Evolutionary conservation across 2,888 invertebrate species (phyloP).

Genomic region (Ecliptopera silaceata): DNA sequence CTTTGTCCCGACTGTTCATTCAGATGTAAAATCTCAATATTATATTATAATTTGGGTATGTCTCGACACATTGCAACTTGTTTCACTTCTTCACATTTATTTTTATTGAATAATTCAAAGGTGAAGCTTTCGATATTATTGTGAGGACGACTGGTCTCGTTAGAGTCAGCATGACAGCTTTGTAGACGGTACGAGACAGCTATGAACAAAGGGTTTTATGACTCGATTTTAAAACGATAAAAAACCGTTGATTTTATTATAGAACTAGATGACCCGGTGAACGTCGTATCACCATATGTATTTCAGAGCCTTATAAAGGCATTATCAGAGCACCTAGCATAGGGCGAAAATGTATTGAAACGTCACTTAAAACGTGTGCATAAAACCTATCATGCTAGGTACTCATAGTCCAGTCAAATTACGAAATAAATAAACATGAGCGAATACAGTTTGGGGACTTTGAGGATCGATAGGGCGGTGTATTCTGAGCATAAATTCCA

Average conservation of each 20-base stretch:
- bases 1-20: slow-evolving; percentile 39
- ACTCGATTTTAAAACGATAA: slow-evolving; percentile 21
- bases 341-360: too few species aligned
- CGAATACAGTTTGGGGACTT: too few species aligned
- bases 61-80: slow-evolving; percentile 67
- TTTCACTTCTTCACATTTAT: slow-evolving; percentile 65
- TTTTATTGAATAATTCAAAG: slow-evolving; percentile 78
- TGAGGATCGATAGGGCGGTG: too few species aligned
- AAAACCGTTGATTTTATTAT: slow-evolving; percentile 17
- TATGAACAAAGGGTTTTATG: slow-evolving; percentile 33
- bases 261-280: too few species aligned
- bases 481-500: too few species aligned
- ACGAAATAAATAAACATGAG: too few species aligned
- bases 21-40: slow-evolving; percentile 52
- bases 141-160: slow-evolving; percentile 61
- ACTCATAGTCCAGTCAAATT: too few species aligned
- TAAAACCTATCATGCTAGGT: too few species aligned
- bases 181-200: slow-evolving; percentile 37
- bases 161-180: slow-evolving; percentile 50
- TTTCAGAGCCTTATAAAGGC: too few species aligned
- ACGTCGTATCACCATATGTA: too few species aligned
- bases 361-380: too few species aligned
- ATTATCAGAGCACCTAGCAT: too few species aligned
- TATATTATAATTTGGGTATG: slow-evolving; percentile 68
- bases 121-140: slow-evolving; percentile 59